Evolutionary conservation across 2,888 invertebrate species (phyloP), one percentile per base, ranked within the genome.

Genomic region (Caenorhabditis sp.): DNA sequence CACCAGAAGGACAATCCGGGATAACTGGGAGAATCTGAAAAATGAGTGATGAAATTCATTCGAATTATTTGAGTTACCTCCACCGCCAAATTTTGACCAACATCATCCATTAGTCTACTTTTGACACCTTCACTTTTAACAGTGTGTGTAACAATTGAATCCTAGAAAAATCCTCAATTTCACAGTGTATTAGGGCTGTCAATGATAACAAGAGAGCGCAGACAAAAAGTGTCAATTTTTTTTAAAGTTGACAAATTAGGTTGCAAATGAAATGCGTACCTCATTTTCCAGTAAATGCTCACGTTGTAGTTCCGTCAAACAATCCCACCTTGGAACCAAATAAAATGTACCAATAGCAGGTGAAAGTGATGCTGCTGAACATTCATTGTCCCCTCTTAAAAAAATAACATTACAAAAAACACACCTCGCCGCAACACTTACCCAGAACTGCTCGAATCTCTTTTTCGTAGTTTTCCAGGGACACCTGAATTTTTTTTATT

Each of bases 1-100:
- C 81, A 17, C 78, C 83, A 14, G 79, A 62, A 1, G 82, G 81
- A 64, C 83, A 83, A 62, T 80, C 81, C 4, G 81, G 81, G 10
- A 81, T 69, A 0, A 80, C 68, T 19, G 80, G 80, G 10, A 79
- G 55, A 36, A 79, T 73, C 75, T 79, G 27, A 64, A 62, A 10
- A 36, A 36, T 17, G 14, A 17, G 6, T 5, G 17, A 17, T 43
- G 6, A 3, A 3, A 17, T 17, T 17, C 3, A 43, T 10, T 43
- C 6, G 3, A 43, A 43, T 10, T 6, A 43, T 43, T 43, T 14
- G 14, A 14, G 14, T 24, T 14, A 26, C 72, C 68, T 72, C 72
- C 17, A 72, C 68, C 5, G 72, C 72, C 54, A 72, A 65, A 36
- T 58, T 58, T 55, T 55, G 21, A 3, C 10, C 43, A 43, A 43